Base-by-base conservation (phyloP, 1,140 invertebrate genomes). In the Lordiphosa clarofinis region DNA sequence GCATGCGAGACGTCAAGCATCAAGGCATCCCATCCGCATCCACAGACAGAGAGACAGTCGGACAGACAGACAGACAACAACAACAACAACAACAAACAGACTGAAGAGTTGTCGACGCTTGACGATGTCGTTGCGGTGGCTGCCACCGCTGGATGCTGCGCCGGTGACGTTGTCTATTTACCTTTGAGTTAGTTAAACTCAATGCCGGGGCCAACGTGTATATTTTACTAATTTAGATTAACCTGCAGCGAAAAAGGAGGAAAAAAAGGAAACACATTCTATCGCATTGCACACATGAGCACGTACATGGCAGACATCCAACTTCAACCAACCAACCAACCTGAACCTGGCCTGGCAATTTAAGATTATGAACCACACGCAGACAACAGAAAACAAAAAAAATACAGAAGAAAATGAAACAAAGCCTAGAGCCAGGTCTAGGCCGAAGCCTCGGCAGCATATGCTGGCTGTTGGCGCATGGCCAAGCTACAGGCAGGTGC, bases 171-270 rank as follows among this genome's bases (percentile, higher is more conserved):
- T 75, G 60, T 78, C 55, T 79, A 73, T 78, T 73, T 79, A 65
- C 69, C 74, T 79, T 78, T 78, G 74, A 79, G 74, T 78, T 78
- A 73, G 74, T 73, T 78, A 73, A 81, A 43, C 66, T 46, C 58
- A 56, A 55, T 57, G 74, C 50, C 57, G 49, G 42, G 49, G 55
- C 40, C 35, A 38, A 24, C 40, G 78, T 82, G 76, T 76, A 84
- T 82, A 82, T 82, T 82, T 82, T 84, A 84, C 68, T 82, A 82
- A 84, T 82, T 82, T 84, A 82, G 78, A 82, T 82, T 84, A 82
- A 82, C 78, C 78, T 72, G 78, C 68, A 82, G 78, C 78, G 8
- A 13, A 42, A 46, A 8, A 38, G 39, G 6, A 54, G 40, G 13
- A 19, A 52, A 57, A 43, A 60, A 54, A 38, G 38, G 37, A 74